phyloP scores from a whole-genome alignment of 2,113 vertebrate species.

The Martes martes region DNA sequence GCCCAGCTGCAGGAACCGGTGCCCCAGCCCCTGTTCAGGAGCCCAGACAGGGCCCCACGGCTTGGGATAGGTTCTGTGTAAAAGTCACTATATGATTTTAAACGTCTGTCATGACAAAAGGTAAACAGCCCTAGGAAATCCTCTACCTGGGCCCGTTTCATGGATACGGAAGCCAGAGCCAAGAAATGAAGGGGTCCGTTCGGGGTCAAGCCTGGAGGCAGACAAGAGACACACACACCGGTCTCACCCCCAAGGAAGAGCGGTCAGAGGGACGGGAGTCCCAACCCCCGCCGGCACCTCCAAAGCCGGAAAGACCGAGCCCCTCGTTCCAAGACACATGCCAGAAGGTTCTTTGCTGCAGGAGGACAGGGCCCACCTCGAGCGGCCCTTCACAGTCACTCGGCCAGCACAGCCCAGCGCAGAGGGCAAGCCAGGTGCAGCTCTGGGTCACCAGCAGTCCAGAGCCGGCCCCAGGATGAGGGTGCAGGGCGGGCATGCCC shows the following conservation, averaged over 20 bases:
- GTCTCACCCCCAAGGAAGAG: not conserved
- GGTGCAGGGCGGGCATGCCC: accelerated
- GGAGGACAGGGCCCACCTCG: accelerated
- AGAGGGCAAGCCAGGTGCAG: not conserved
- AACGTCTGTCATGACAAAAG: accelerated
- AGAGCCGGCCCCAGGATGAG: not conserved
- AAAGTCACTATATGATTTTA: accelerated
- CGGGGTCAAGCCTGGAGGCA: accelerated
- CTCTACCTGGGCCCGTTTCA: not conserved
- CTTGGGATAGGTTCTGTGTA: accelerated
- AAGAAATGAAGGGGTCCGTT: too few relatives aligned
- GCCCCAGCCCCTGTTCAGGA: not conserved
- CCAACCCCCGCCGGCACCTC: accelerated
- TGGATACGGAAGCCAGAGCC: not conserved
- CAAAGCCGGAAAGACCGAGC: too few relatives aligned
- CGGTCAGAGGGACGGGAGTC: accelerated
- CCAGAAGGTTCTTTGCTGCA: not conserved
- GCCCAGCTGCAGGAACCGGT: accelerated
- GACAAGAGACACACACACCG: accelerated
- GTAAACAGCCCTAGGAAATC: not conserved
- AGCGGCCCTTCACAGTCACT: accelerated
- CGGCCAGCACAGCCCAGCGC: accelerated
- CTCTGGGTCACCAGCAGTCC: not conserved
- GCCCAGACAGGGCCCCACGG: accelerated
- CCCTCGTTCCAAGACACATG: accelerated